Percentiles rank a stretch among this genome's conserved stretches.
Evolutionary conservation across 37 sponge, comb jelly and placozoan genomes (phyloP).

Genomic region (Cladorhizidae sp.): DNA sequence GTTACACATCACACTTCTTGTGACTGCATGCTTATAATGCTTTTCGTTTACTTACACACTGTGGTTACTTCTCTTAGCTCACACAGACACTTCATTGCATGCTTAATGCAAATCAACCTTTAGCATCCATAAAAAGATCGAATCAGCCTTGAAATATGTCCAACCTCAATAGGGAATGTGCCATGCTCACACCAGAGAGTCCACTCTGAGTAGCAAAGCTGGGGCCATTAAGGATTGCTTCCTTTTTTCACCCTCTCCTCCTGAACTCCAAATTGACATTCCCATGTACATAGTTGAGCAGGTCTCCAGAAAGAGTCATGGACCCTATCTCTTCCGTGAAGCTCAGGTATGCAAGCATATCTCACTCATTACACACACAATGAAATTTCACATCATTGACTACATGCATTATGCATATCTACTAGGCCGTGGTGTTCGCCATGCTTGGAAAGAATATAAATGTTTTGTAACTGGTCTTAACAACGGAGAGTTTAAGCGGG

Average conservation of each 20-base stretch:
- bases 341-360: constrained; percentile 67
- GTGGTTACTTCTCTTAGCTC: too few species aligned
- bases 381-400: not conserved
- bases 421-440: constrained; percentile 38
- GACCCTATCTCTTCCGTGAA: constrained; percentile 89
- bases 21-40: too few species aligned
- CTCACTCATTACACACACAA: not conserved
- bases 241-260: constrained; percentile 59
- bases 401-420: too few species aligned
- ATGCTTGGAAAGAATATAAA: constrained; percentile 52
- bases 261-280: constrained; percentile 72
- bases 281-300: constrained; percentile 50
- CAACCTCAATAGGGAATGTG: constrained; percentile 65
- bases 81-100: too few species aligned
- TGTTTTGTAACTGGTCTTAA: constrained; percentile 7
- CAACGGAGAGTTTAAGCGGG: not conserved
- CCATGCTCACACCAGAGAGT: constrained; percentile 71
- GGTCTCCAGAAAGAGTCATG: constrained; percentile 43
- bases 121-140: too few species aligned
- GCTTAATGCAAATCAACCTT: too few species aligned
- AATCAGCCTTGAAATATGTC: too few species aligned
- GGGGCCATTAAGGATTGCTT: constrained; percentile 72
- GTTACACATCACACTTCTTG: too few species aligned
- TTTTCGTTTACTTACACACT: too few species aligned
- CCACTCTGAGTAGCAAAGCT: constrained; percentile 51